Base-by-base conservation (phyloP, 2,888 invertebrate species). In the Calameuta pallipes region DNA sequence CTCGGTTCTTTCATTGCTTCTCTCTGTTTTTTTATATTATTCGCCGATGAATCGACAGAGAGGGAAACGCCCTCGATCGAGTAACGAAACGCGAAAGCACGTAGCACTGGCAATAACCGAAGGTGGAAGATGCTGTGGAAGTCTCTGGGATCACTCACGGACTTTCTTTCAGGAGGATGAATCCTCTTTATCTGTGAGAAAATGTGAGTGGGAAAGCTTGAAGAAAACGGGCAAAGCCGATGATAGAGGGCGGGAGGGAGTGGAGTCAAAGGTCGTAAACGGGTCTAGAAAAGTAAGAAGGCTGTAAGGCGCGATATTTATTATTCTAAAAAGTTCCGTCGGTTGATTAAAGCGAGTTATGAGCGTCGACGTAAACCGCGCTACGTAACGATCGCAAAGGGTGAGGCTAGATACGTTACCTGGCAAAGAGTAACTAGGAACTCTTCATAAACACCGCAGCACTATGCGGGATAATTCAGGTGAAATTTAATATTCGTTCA, bases 281-380 rank as follows among this genome's bases (percentile, higher is more conserved):
- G 31, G 56, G 36, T 31, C 34, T 30, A 56, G 37, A 78, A 80
- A 78, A 75, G 80, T 75, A 78, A 78, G 75, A 77, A 76, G 79
- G 79, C 71, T 79, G 41, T 23, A 13, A 33, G 75, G 74, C n/a
- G 73, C 75, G 76, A 76, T 76, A 79, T 76, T 80, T 82, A 80
- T 82, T 79, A 76, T 75, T 74, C 81, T 82, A 76, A 82, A 83
- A 88, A 89, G 86, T 88, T 89, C 83, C 81, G 56, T 56, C 86
- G 83, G 83, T 87, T 87, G 85, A 89, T 88, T 88, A 87, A 88
- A 85, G 86, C 82, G 85, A 86, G 86, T 88, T 87, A 84, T 85
- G 82, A 83, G 84, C 75, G 71, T 31, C 71, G 71, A 34, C 33
- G 31, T 71, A 31, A 69, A 69, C 69, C 75, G 73, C 33, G 76